A percentile compares a stretch with the other conserved stretches of the same genome.
Evolutionary conservation across 2,113 vertebrate species (phyloP).

Genomic region (Cichladusa arquata): DNA sequence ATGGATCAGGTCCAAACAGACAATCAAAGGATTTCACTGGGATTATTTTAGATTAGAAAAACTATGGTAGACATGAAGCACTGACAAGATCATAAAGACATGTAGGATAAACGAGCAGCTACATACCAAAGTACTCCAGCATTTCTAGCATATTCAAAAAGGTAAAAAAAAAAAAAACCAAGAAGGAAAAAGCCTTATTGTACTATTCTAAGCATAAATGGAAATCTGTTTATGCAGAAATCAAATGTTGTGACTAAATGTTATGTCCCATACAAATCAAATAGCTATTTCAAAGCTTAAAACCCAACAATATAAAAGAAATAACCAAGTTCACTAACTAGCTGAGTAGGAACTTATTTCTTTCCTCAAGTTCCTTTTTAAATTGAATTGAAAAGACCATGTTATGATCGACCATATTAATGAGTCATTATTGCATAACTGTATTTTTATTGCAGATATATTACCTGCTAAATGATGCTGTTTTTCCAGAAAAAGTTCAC

Average conservation of each 20-base stretch:
- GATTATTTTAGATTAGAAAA: conserved; percentile 98
- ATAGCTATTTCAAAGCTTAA: conserved; percentile 63
- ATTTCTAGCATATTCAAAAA: conserved; percentile 30
- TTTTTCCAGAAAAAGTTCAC: conserved; percentile 58
- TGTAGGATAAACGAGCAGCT: conserved; percentile 87
- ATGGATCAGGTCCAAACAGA: conserved; percentile 95
- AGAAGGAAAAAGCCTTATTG: conserved; percentile 15
- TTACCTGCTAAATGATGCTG: conserved; percentile 74
- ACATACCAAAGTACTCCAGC: conserved; percentile 76
- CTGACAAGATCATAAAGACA: conserved; percentile 87
- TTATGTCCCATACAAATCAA: conserved; percentile 68
- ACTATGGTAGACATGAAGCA: conserved; percentile 82
- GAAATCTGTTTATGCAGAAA: conserved; percentile 71
- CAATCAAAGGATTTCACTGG: conserved; percentile 97
- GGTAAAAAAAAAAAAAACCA: neutral
- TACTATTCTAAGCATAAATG: conserved; percentile 64
- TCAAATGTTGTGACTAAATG: conserved; percentile 67
- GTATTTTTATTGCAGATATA: conserved; percentile 77
- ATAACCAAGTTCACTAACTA: conserved; percentile 15
- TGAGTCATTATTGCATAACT: conserved; percentile 75
- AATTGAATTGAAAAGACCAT: conserved; percentile 66
- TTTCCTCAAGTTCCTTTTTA: conserved; percentile 64
- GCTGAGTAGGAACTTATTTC: conserved; percentile 55
- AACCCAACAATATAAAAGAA: neutral
- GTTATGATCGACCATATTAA: conserved; percentile 76